phyloP scores from a whole-genome alignment of 2,113 vertebrate genomes.

The Dunckerocampus dactyliophorus region DNA sequence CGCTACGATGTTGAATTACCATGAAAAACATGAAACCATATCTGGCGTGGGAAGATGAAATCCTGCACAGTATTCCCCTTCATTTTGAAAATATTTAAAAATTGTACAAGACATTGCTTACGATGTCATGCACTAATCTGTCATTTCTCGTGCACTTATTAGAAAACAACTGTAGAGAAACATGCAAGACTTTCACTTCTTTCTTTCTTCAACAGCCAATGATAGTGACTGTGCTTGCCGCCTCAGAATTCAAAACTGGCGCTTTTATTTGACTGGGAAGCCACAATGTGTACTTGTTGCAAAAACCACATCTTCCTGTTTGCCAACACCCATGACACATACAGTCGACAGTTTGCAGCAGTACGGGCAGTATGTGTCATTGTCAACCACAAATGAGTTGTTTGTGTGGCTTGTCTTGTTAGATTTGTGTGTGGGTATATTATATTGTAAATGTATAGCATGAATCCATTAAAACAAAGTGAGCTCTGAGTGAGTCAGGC shows the following conservation, averaged over 20 bases:
- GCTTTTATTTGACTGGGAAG: constrained; percentile 41
- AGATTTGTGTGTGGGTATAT: neutral
- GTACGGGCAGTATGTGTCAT: neutral
- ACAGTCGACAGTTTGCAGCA: constrained; percentile 29
- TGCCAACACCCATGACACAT: constrained; percentile 32
- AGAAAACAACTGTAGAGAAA: too few relatives aligned
- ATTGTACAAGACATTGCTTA: too few relatives aligned
- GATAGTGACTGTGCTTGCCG: neutral
- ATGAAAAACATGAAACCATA: too few relatives aligned
- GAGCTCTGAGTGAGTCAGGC: too few relatives aligned
- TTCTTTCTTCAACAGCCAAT: constrained; percentile 46
- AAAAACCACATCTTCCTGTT: constrained; percentile 55
- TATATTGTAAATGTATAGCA: neutral
- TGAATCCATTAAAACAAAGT: too few relatives aligned
- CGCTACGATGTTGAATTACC: too few relatives aligned
- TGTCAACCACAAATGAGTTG: constrained; percentile 13
- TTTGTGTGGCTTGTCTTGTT: neutral
- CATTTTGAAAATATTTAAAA: too few relatives aligned
- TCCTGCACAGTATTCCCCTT: too few relatives aligned
- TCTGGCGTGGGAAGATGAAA: too few relatives aligned
- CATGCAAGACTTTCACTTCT: constrained; percentile 49
- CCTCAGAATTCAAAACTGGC: constrained; percentile 55
- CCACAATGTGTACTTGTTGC: constrained; percentile 14
- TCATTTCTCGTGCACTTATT: neutral
- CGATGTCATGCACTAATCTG: too few relatives aligned